Percentiles rank a stretch among this genome's conserved stretches.
Evolutionary conservation across 2,888 invertebrate species (phyloP).

Genomic region (Bembecia ichneumoniformis): DNA sequence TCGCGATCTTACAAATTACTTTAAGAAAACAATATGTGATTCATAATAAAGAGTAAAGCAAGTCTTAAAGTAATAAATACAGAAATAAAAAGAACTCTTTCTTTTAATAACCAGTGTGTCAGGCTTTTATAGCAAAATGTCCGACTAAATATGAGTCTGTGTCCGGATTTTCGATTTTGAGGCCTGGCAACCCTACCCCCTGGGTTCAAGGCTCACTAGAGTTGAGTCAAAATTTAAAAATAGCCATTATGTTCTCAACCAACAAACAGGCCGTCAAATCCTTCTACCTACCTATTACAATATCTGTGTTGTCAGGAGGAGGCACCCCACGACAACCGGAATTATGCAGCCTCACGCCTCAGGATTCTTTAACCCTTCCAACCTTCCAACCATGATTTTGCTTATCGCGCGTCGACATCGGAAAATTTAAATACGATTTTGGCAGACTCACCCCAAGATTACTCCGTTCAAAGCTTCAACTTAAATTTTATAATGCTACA

Average conservation of each 20-base stretch:
- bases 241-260: neutral
- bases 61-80: too few species aligned
- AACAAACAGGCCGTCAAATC: neutral
- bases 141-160: too few species aligned
- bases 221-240: neutral
- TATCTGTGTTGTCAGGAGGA: constrained; percentile 4
- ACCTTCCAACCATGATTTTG: constrained; percentile 62
- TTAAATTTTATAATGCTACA: constrained; percentile 8
- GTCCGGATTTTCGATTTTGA: too few species aligned
- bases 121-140: too few species aligned
- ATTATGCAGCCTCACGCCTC: constrained; percentile 68
- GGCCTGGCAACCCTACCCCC: too few species aligned
- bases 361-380: constrained; percentile 62
- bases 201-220: neutral
- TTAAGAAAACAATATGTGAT: too few species aligned
- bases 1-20: too few species aligned
- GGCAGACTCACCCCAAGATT: constrained; percentile 41
- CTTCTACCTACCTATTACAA: neutral
- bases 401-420: constrained; percentile 62
- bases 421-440: constrained; percentile 66
- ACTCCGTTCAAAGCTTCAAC: constrained; percentile 33
- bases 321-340: constrained; percentile 42
- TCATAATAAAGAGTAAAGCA: too few species aligned
- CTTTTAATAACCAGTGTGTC: too few species aligned
- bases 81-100: too few species aligned